These are phyloP conservation scores for Ectobius pallidus DNA, from an alignment of 2,888 invertebrate species.

Conservation along the genomic window DNA sequence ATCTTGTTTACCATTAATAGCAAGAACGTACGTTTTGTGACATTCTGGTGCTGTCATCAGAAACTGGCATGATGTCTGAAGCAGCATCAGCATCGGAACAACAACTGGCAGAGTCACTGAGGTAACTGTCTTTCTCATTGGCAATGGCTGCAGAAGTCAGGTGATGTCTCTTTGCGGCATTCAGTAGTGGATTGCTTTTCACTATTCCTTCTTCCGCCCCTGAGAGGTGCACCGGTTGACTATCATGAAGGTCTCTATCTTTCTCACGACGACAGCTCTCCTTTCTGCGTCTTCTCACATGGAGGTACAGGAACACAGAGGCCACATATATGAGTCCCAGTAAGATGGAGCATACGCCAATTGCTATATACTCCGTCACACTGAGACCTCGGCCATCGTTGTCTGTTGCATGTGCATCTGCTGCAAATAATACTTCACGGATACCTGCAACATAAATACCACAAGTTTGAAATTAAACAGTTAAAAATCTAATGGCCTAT, in stretches of 20 bases:
- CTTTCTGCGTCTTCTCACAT: constrained; percentile 67
- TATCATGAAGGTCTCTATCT: neutral
- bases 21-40: constrained; percentile 52
- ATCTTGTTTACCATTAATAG: too few relatives aligned
- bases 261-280: neutral
- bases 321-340: constrained; percentile 87
- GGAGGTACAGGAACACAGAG: constrained; percentile 82
- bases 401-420: constrained; percentile 63
- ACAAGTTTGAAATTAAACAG: too few relatives aligned
- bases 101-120: constrained; percentile 60
- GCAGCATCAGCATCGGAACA: constrained; percentile 70
- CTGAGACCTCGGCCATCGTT: constrained; percentile 64
- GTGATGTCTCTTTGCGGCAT: constrained; percentile 59
- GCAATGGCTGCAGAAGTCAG: constrained; percentile 43
- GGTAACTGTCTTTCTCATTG: constrained; percentile 55
- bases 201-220: constrained; percentile 68
- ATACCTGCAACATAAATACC: constrained; percentile 64
- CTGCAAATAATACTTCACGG: constrained; percentile 78
- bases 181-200: constrained; percentile 77
- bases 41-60: constrained; percentile 48
- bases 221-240: neutral
- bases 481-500: too few relatives aligned
- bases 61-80: constrained; percentile 53
- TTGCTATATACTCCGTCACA: constrained; percentile 80
- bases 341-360: constrained; percentile 82